Percentiles rank a stretch among this genome's conserved stretches.
Conservation (phyloP, 2,888 invertebrate genomes). For the Subacronicta megacephala region DNA sequence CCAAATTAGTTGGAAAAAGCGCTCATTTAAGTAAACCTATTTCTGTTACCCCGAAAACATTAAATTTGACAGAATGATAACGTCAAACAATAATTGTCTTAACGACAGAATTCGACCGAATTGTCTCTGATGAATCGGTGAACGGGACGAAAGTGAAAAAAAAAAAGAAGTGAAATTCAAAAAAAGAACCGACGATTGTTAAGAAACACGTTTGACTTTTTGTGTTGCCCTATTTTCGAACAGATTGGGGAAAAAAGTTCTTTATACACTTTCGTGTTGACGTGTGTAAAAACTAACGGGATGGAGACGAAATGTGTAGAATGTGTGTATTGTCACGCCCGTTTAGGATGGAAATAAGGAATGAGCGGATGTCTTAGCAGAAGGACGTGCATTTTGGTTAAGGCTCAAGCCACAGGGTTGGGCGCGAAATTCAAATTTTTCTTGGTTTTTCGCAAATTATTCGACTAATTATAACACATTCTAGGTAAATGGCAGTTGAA, state of each 20-base stretch:
- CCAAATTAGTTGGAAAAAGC: slow-evolving; percentile 60
- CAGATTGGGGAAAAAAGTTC: slow-evolving; percentile 40
- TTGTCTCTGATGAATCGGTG: slow-evolving; percentile 74
- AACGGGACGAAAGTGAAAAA: slow-evolving; percentile 60
- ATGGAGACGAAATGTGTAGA: slow-evolving; percentile 38
- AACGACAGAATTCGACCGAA: slow-evolving; percentile 82
- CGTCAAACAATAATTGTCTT: slow-evolving; percentile 80
- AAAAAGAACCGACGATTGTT: slow-evolving; percentile 78
- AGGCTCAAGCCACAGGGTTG: no score
- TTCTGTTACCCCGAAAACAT: slow-evolving; percentile 51
- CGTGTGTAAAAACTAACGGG: slow-evolving; percentile 50
- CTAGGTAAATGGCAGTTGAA: no score
- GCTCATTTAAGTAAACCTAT: slow-evolving; percentile 64
- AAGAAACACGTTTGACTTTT: slow-evolving; percentile 66
- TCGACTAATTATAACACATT: no score
- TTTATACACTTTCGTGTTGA: slow-evolving; percentile 43
- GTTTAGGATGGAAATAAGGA: slow-evolving; percentile 33
- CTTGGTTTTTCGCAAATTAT: no score
- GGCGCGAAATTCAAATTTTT: no score
- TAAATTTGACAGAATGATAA: slow-evolving; percentile 81
- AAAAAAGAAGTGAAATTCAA: slow-evolving; percentile 60
- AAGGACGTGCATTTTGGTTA: neutral
- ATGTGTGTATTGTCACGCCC: slow-evolving; percentile 42
- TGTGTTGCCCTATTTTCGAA: slow-evolving; percentile 66
- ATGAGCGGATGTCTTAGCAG: slow-evolving; percentile 44